Percentiles rank a stretch among this genome's conserved stretches.
Conservation (phyloP, 1,140 invertebrate genomes). For the Aphaenogaster ashmeadi region DNA sequence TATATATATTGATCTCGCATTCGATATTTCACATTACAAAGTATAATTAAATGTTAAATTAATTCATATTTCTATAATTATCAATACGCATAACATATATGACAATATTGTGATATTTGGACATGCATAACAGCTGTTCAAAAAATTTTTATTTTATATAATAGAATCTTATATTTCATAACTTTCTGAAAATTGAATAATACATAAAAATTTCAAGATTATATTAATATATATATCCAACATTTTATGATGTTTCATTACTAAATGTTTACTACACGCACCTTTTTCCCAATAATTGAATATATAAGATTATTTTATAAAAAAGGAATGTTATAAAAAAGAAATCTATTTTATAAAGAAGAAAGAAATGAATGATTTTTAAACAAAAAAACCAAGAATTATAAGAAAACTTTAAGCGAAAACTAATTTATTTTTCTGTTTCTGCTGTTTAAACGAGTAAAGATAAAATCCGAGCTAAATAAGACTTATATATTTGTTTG, state of each 20-base stretch:
- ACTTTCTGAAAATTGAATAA: not conserved
- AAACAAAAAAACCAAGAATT: not conserved
- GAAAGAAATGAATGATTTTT: not conserved
- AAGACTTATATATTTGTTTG: not conserved
- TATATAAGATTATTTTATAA: not conserved
- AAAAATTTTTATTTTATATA: not conserved
- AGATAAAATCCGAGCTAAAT: not conserved
- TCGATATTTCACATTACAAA: constrained; percentile 25
- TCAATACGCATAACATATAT: not conserved
- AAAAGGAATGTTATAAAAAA: not conserved
- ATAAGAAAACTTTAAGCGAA: not conserved
- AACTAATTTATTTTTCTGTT: not conserved
- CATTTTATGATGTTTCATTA: not conserved
- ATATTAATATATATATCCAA: not conserved
- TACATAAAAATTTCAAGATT: not conserved
- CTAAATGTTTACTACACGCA: not conserved
- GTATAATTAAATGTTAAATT: constrained; percentile 40
- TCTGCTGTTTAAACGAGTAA: not conserved
- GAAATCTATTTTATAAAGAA: not conserved
- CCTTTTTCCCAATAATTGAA: not conserved
- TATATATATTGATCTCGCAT: not conserved
- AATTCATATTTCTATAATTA: constrained; percentile 11
- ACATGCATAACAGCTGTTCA: not conserved
- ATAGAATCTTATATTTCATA: not conserved
- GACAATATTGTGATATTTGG: not conserved